phyloP scores from a whole-genome alignment of 2,888 invertebrate species.

The Troilus luridus region DNA sequence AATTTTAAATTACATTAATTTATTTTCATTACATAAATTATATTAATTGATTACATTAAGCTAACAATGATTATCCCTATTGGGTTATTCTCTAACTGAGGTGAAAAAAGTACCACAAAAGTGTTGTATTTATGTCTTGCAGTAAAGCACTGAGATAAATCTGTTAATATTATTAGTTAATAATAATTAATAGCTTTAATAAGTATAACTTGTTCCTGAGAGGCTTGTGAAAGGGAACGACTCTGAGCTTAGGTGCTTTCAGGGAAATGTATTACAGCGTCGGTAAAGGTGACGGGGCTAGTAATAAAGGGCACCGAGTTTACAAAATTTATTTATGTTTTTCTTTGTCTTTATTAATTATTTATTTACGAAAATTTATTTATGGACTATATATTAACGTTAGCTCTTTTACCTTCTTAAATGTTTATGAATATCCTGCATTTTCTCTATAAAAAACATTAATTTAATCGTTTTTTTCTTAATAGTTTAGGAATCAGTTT shows the following conservation, averaged over 20 bases:
- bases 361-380: too few species aligned
- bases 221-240: neutral
- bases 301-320: slow-evolving; percentile 10
- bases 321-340: neutral
- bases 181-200: neutral
- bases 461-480: too few species aligned
- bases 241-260: neutral
- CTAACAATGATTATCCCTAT: too few species aligned
- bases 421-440: too few species aligned
- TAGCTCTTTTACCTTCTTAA: neutral
- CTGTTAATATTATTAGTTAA: too few species aligned
- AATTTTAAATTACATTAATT: too few species aligned
- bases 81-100: too few species aligned
- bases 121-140: neutral
- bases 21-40: too few species aligned
- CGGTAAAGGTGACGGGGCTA: neutral
- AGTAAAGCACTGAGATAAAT: neutral
- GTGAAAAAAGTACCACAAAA: neutral
- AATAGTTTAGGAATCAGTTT: neutral
- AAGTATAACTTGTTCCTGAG: neutral
- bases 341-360: too few species aligned
- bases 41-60: too few species aligned
- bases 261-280: neutral
- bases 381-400: neutral
- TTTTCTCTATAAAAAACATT: too few species aligned